phyloP scores from a whole-genome alignment of 1,140 invertebrate genomes.

The Triops cancriformis region DNA sequence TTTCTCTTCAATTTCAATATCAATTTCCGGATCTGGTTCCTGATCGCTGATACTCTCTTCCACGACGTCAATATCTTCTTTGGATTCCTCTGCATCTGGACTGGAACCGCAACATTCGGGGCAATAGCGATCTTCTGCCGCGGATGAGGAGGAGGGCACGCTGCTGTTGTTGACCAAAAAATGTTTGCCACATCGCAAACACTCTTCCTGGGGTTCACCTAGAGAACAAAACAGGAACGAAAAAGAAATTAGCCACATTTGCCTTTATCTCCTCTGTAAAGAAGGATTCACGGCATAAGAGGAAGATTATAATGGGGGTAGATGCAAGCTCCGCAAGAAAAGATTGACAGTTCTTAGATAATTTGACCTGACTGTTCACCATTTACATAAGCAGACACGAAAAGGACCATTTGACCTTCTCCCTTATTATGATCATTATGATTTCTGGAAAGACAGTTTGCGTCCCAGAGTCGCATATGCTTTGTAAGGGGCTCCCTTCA shows the following conservation, averaged over 20 bases:
- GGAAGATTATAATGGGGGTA: not conserved
- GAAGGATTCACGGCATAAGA: no score
- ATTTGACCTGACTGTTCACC: not conserved
- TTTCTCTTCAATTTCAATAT: slow-evolving; percentile 1
- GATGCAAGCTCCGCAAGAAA: not conserved
- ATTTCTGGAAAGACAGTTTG: slow-evolving; percentile 10
- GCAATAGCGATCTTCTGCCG: not conserved
- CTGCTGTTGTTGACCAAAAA: slow-evolving; percentile 18
- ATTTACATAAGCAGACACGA: slow-evolving; percentile 1
- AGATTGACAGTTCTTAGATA: not conserved
- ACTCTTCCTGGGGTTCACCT: slow-evolving; percentile 27
- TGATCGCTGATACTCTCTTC: not conserved
- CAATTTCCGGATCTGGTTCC: slow-evolving; percentile 4
- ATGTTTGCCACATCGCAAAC: slow-evolving; percentile 24
- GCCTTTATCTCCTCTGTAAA: not conserved
- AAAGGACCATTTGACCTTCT: not conserved
- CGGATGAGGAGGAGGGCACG: not conserved
- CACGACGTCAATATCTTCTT: slow-evolving; percentile 6
- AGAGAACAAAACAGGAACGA: not conserved
- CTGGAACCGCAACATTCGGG: not conserved
- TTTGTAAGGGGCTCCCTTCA: not conserved
- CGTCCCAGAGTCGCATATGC: not conserved
- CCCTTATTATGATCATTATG: slow-evolving; percentile 5
- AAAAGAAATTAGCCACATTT: not conserved
- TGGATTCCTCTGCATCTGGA: not conserved